phyloP scores from a whole-genome alignment of 2,797 vertebrate genomes.

The Agapornis canus region DNA sequence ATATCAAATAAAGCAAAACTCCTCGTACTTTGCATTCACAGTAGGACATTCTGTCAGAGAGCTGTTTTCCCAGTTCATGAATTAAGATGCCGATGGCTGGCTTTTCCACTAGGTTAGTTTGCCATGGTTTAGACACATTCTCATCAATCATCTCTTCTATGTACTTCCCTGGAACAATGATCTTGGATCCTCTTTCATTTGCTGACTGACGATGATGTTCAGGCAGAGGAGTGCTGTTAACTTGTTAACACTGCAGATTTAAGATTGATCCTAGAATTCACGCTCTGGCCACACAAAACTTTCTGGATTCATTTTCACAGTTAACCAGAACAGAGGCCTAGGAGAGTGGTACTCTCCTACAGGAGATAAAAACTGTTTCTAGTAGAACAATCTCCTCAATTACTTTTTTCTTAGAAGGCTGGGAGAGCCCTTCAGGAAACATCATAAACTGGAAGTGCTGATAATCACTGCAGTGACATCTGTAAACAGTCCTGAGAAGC shows the following conservation, averaged over 20 bases:
- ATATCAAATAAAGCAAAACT: background rate
- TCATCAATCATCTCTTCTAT: background rate
- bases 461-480: background rate
- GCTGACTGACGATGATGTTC: background rate
- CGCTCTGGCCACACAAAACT: background rate
- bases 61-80: background rate
- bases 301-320: background rate
- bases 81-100: background rate
- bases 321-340: background rate
- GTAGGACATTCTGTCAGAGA: background rate
- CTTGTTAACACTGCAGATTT: background rate
- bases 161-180: background rate
- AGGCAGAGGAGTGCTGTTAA: background rate
- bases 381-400: background rate
- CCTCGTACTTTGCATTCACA: background rate
- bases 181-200: background rate
- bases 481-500: background rate
- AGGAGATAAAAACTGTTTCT: background rate
- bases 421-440: background rate
- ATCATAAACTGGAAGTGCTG: conserved; percentile 20
- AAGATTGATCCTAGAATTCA: background rate
- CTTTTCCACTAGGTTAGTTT: background rate
- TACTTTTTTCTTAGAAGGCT: background rate
- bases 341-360: background rate
- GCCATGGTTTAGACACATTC: background rate